Evolutionary conservation across 2,797 vertebrate genomes (phyloP).

Genomic region (Poeciliopsis infans): DNA sequence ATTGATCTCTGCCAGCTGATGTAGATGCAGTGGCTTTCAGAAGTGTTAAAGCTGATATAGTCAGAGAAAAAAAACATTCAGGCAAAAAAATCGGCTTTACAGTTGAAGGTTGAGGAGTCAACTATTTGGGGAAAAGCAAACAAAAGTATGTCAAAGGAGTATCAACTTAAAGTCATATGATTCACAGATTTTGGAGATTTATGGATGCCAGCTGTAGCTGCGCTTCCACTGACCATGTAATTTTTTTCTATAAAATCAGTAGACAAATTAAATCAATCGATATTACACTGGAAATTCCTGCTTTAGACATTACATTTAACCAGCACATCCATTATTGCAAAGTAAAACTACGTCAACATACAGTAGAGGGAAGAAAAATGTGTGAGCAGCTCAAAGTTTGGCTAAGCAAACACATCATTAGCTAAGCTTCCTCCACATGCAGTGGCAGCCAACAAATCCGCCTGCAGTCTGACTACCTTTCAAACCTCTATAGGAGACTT

Average conservation of each 20-base stretch:
- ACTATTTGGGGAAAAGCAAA: background rate
- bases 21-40: background rate
- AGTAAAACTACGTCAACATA: background rate
- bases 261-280: background rate
- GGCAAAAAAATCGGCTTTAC: background rate
- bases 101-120: background rate
- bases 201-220: background rate
- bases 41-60: background rate
- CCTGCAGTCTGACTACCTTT: slow-evolving; percentile 39
- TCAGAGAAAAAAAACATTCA: background rate
- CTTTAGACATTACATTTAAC: background rate
- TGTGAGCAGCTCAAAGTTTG: background rate
- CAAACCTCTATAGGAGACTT: slow-evolving; percentile 42
- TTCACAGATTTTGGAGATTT: background rate
- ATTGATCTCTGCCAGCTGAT: background rate
- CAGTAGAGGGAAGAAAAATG: background rate
- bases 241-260: background rate
- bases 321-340: background rate
- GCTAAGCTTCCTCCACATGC: slow-evolving; percentile 42
- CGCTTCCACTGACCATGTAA: background rate
- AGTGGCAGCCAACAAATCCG: slow-evolving; percentile 38
- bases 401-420: slow-evolving; percentile 47
- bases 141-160: background rate
- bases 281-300: background rate
- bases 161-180: background rate